These are phyloP conservation scores for Troides aeacus DNA, from an alignment of 2,888 invertebrate species.

Conservation along the genomic window DNA sequence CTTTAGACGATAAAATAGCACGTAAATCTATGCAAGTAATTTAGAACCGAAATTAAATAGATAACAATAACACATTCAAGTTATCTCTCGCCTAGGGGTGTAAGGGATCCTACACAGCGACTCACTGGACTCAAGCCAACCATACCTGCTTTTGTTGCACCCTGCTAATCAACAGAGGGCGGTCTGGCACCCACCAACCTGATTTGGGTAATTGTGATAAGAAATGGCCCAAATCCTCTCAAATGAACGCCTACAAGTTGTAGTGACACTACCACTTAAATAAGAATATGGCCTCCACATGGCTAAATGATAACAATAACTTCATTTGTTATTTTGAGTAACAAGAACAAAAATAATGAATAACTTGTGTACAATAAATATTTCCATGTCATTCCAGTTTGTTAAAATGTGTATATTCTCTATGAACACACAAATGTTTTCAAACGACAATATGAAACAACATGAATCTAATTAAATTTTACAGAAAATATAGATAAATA, in stretches of 20 bases:
- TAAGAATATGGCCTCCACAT: slow-evolving; percentile 2
- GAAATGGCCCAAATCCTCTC: too few relatives aligned
- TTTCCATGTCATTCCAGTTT: not conserved
- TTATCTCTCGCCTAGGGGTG: not conserved
- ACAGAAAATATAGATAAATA: not conserved
- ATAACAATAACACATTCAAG: not conserved
- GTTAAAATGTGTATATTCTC: not conserved
- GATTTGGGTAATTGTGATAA: too few relatives aligned
- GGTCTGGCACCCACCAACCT: too few relatives aligned
- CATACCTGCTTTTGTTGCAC: too few relatives aligned
- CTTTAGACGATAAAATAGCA: not conserved
- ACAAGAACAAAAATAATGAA: not conserved
- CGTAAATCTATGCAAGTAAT: not conserved
- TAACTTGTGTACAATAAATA: not conserved
- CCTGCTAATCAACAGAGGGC: too few relatives aligned
- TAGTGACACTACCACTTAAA: not conserved
- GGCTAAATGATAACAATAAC: slow-evolving; percentile 4
- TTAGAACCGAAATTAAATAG: not conserved
- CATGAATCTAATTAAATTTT: not conserved
- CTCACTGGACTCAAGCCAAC: too few relatives aligned
- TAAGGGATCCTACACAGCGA: too few relatives aligned
- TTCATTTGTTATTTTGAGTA: not conserved
- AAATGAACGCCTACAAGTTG: not conserved
- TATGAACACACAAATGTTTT: not conserved
- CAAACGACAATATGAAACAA: not conserved